Conservation (phyloP, 2,113 vertebrate genomes). For the Ahaetulla prasina region DNA sequence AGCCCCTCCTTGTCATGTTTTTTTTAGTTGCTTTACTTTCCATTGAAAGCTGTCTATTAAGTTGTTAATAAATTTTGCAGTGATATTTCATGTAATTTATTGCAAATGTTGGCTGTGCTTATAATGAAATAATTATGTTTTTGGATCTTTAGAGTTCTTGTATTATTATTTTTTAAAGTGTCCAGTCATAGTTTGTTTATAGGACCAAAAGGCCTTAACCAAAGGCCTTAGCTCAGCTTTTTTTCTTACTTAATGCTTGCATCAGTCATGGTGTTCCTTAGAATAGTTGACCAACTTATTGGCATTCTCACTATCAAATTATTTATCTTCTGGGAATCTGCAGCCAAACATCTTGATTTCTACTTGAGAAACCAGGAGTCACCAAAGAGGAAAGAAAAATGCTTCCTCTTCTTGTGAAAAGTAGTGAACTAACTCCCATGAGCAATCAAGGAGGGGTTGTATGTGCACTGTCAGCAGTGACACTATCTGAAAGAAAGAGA, state of each 20-base stretch:
- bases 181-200: neutral
- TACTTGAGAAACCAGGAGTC: neutral
- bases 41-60: slow-evolving; percentile 19
- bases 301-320: neutral
- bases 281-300: neutral
- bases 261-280: neutral
- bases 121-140: neutral
- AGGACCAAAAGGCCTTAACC: neutral
- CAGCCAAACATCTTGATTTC: neutral
- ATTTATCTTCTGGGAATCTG: neutral
- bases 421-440: slow-evolving; percentile 3
- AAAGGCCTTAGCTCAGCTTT: neutral
- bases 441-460: slow-evolving; percentile 19
- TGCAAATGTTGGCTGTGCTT: slow-evolving; percentile 6
- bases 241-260: neutral
- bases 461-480: slow-evolving; percentile 7
- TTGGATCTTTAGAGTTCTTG: neutral
- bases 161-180: neutral
- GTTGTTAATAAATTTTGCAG: slow-evolving; percentile 3
- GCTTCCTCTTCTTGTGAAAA: neutral
- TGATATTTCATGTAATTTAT: slow-evolving; percentile 21
- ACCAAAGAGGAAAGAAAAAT: neutral
- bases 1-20: slow-evolving; percentile 2
- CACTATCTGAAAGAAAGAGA: slow-evolving; percentile 11
- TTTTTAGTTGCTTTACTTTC: slow-evolving; percentile 5